Base-by-base conservation (phyloP, 92 coral and sea anemone species). In the Heteractis magnifica region DNA sequence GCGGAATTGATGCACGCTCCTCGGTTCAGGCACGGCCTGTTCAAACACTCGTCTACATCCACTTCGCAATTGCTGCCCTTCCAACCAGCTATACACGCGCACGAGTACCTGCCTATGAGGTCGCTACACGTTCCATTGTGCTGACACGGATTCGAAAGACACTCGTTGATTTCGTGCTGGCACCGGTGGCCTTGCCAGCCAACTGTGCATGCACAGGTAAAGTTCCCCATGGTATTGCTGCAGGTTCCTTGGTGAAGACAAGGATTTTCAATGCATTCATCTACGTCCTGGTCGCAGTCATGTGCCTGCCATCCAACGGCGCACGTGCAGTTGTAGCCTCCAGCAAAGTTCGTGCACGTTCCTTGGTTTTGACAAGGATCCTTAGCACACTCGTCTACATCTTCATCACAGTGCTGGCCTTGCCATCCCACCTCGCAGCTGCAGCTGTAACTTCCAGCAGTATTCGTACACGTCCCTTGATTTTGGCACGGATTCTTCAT, bases 211-310 rank as follows among this genome's bases (percentile, higher is more conserved):
- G 41, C 51, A 23, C 89, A 86, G 56, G 19, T 8, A 77, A 73
- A 81, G 64, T 26, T 76, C 8, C 86, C 90, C 65, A 14, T 44
- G 49, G 19, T 16, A 26, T 65, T 80, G 44, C 15, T 10, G 52
- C 89, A 86, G 11, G 83, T 81, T 56, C 91, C 93, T 6, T 87
- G 73, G n/a, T 85, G 72, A 0, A 14, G 88, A 53, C 93, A 90
- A 76, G 91, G 93, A 16, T 72, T 77, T 4, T 74, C 77, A 16
- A 49, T 49, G 44, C 93, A 90, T 80, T 90, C 93, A 65, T 90
- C 51, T 6, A 90, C 49, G 87, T 90, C 93, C 87, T 20, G n/a
- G 26, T 15, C n/a, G 26, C 72, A 15, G n/a, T 65, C 56, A 49
- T 51, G 71, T 76, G 76, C 83, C 10, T 23, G 20, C 78, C 51